These are phyloP conservation scores for Drosophila anceps DNA, from an alignment of 2,888 invertebrate species.

Conservation along the genomic window DNA sequence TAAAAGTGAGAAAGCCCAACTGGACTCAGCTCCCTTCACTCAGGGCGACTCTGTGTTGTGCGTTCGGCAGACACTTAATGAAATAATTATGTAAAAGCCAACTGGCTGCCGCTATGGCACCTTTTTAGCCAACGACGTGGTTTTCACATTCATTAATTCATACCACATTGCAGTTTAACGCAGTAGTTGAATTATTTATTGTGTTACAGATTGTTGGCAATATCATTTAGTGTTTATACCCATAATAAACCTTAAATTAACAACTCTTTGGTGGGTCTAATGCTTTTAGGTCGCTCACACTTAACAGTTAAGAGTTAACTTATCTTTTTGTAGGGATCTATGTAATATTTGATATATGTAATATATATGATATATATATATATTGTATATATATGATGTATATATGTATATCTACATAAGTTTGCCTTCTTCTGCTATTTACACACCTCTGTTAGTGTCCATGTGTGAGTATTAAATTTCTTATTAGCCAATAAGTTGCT, in stretches of 20 bases:
- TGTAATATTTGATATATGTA: no score
- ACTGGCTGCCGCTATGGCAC: slow-evolving; percentile 50
- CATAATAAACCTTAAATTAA: not conserved
- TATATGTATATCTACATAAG: not conserved
- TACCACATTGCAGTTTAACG: slow-evolving; percentile 44
- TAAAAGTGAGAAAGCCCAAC: slow-evolving; percentile 65
- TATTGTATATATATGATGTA: not conserved
- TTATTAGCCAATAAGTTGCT: not conserved
- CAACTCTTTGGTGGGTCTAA: not conserved
- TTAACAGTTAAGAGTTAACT: no score
- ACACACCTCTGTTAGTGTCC: not conserved
- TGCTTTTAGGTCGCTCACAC: not conserved
- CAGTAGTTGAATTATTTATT: slow-evolving; percentile 38
- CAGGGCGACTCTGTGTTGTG: slow-evolving; percentile 1
- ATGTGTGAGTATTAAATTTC: not conserved
- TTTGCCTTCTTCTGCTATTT: not conserved
- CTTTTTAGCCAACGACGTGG: slow-evolving; percentile 57
- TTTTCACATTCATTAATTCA: slow-evolving; percentile 71
- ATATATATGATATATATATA: no score
- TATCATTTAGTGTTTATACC: slow-evolving; percentile 18
- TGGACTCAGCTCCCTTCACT: not conserved
- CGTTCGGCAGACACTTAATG: slow-evolving; percentile 67
- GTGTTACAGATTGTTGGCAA: slow-evolving; percentile 20
- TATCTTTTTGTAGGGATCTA: no score
- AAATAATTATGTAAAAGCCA: slow-evolving; percentile 76